Base-by-base conservation (phyloP, 2,888 invertebrate genomes). In the Brachyopa scutellaris region DNA sequence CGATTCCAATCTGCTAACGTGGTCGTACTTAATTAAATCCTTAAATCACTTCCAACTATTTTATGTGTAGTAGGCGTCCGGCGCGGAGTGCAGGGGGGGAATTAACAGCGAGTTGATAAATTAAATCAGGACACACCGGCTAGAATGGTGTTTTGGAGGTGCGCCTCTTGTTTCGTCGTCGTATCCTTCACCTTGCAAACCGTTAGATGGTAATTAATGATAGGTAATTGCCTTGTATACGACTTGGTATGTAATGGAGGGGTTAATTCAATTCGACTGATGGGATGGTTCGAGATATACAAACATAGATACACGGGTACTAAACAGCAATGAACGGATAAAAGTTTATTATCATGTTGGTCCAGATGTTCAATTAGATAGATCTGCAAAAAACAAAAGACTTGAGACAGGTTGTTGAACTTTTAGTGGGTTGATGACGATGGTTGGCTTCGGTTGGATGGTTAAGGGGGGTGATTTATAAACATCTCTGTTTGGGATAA, bases 1-100 rank as follows among this genome's bases (percentile, higher is more conserved):
- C 57, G 33, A 57, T 21, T 15, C 33, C 57, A 38, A 72, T 42
- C 36, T 33, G 45, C 38, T 67, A 80, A 80, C 78, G 57, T 62
- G 62, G 57, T 69, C 64, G 80, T 80, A 62, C 76, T 80, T 80
- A 80, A 80, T 80, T 80, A 80, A 80, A 76, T 80, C 80, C 80
- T 76, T 80, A 80, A 80, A 80, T 80, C 80, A 80, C 76, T 80
- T 13, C 69, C 57, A 59, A 69, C 49, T 57, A 57, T 17, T n/a
- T 21, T 38, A 17, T 17, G 19, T 31, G 9, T 26, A 19, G 6
- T 11, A 2, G 11, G 26, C 8, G 38, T n/a, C 15, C 8, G 9
- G 8, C 5, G 9, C 26, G 26, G 6, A 26, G 23, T 7, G 17
- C n/a, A 66, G 33, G 21, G 2, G 21, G 21, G 15, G 47, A 42